These are phyloP conservation scores for Muscina levida DNA, from an alignment of 2,888 invertebrate genomes.

Conservation along the genomic window DNA sequence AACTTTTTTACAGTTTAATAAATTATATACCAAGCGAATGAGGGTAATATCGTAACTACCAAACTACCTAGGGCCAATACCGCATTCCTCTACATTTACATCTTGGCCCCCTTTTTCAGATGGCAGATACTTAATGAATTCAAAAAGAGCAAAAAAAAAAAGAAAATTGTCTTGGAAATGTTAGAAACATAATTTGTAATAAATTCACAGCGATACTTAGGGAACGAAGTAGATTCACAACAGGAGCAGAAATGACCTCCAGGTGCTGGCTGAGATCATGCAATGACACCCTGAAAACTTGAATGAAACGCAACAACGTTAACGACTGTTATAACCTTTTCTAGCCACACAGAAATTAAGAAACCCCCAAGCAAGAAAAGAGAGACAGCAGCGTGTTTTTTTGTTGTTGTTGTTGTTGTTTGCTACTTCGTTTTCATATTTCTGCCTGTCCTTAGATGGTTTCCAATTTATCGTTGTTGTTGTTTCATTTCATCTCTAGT, in stretches of 20 bases:
- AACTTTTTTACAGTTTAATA: constrained; percentile 2
- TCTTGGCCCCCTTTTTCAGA: background rate
- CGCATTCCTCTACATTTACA: background rate
- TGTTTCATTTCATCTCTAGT: background rate
- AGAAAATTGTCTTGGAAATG: constrained; percentile 36
- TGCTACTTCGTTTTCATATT: background rate
- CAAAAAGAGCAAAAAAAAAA: no score
- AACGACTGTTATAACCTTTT: constrained; percentile 42
- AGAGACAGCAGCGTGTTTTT: constrained; percentile 13
- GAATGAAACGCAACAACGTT: constrained; percentile 17
- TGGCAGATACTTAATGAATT: constrained; percentile 28
- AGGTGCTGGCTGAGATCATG: constrained; percentile 45
- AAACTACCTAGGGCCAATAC: no score
- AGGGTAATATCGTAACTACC: background rate
- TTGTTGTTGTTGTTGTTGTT: background rate
- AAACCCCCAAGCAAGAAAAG: background rate
- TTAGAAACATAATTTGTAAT: constrained; percentile 39
- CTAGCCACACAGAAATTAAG: constrained; percentile 7
- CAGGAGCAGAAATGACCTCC: constrained; percentile 40
- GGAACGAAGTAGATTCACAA: background rate
- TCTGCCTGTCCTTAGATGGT: constrained; percentile 33
- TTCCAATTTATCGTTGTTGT: constrained; percentile 4
- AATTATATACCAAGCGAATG: background rate
- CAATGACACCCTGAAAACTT: constrained; percentile 42
- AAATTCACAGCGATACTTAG: constrained; percentile 44